Evolutionary conservation across 2,113 vertebrate species (phyloP), one percentile per base, ranked within the genome.

Genomic region (Nothoprocta pentlandii): DNA sequence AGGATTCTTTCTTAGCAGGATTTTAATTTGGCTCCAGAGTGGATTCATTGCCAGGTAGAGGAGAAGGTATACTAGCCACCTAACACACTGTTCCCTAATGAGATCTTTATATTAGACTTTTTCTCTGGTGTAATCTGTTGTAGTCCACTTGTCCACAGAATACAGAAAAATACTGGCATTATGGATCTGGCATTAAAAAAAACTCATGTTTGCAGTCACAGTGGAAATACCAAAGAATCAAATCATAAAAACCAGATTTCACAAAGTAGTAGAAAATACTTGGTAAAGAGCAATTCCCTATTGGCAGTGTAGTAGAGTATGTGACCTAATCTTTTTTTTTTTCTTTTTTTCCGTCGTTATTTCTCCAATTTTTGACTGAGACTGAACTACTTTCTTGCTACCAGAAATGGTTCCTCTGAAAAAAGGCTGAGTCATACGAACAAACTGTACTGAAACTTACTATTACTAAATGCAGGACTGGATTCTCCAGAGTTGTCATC

Each of bases 101-200:
- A 8, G 32, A 56, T 22, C 2, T 2, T 32, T 16, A 70, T 15
- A 61, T 15, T 17, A 56, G 0, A 1, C 9, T 30, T 47, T 21
- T 62, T 51, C 23, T 12, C 21, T 14, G 4, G 6, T 42, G 34
- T 11, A 34, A 41, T 10, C 39, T n/a, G 10, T 25, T 49, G 26
- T n/a, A 56, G 28, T n/a, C 7, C 47, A 36, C 42, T 23, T 28
- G 16, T 14, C 20, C 10, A 30, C 0, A 1, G 58, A 17, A 63
- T 1, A 1, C 16, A 69, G 56, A 89, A 62, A 63, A 16, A 16
- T 25, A 12, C 39, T 47, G 51, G 25, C 14, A 44, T 36, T 36
- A 36, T 36, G 36, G 41, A 36, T 23, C 25, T 62, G 23, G 34
- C 32, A 53, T 66, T 41, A 59, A 46, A 30, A 20, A 26, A 26